Conservation (phyloP, 2,888 invertebrate genomes). For the Atrina japonica region DNA sequence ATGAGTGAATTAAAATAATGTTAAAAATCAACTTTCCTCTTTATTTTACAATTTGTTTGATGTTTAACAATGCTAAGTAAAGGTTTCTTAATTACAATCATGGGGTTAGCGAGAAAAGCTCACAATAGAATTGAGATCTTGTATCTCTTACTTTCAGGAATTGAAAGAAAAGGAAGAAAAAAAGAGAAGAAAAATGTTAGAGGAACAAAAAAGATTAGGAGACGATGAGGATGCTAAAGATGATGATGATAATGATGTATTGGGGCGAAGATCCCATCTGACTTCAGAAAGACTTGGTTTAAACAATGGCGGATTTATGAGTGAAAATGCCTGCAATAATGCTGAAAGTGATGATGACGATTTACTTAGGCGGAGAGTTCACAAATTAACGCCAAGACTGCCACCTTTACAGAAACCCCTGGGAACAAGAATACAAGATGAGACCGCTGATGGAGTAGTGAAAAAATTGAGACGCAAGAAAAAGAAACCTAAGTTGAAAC, state of each 20-base stretch:
- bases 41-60: no score
- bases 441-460: slow-evolving; percentile 26
- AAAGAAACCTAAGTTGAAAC: slow-evolving; percentile 56
- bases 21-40: no score
- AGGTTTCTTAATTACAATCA: no score
- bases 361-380: slow-evolving; percentile 3
- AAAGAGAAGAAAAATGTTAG: slow-evolving; percentile 55
- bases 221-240: slow-evolving; percentile 22
- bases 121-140: no score
- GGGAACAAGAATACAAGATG: slow-evolving; percentile 56
- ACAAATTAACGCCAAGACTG: slow-evolving; percentile 43
- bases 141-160: slow-evolving; percentile 58
- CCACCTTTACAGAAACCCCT: slow-evolving; percentile 64
- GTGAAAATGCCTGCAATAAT: background rate
- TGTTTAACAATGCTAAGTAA: no score
- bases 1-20: no score
- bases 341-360: slow-evolving; percentile 22
- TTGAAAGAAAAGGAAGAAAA: slow-evolving; percentile 58
- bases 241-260: slow-evolving; percentile 27
- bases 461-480: slow-evolving; percentile 46
- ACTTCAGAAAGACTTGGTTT: slow-evolving; percentile 21
- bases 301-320: background rate
- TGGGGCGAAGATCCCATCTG: slow-evolving; percentile 22
- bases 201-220: slow-evolving; percentile 15
- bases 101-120: no score